Percentiles rank a stretch among this genome's conserved stretches.
Conservation (phyloP, 2,113 vertebrate species). For the Amia ocellicauda region DNA sequence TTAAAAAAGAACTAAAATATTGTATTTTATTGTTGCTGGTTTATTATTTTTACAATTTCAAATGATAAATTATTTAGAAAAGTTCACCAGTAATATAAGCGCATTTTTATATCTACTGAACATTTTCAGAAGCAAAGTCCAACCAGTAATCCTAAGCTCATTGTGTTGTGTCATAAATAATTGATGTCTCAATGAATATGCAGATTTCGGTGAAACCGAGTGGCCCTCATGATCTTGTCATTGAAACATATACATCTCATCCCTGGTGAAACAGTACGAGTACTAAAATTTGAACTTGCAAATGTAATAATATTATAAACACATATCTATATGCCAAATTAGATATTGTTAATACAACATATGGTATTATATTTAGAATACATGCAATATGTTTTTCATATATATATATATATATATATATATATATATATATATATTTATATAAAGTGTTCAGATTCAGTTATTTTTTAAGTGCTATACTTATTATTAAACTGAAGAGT, state of each 20-base stretch:
- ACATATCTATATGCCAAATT: constrained; percentile 54
- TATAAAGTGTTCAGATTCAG: no score
- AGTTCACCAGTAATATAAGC: background rate
- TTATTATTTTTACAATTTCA: background rate
- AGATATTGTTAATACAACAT: constrained; percentile 38
- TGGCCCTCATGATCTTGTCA: constrained; percentile 17
- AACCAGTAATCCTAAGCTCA: constrained; percentile 55
- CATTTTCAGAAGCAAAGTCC: constrained; percentile 44
- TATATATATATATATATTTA: no score
- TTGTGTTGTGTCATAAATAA: constrained; percentile 66
- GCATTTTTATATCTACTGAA: constrained; percentile 8
- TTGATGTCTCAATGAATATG: constrained; percentile 78
- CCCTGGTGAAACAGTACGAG: background rate
- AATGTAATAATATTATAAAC: background rate
- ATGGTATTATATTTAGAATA: no score
- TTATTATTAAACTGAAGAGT: no score
- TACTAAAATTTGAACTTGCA: background rate
- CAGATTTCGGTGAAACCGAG: constrained; percentile 45
- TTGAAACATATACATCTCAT: background rate
- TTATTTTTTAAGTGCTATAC: no score
- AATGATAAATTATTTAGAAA: constrained; percentile 9
- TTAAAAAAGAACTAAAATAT: no score
- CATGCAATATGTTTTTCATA: no score
- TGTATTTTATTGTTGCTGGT: background rate
- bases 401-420: no score